phyloP scores from a whole-genome alignment of 23 tunicate genomes.

The Trididemnum nubilum region DNA sequence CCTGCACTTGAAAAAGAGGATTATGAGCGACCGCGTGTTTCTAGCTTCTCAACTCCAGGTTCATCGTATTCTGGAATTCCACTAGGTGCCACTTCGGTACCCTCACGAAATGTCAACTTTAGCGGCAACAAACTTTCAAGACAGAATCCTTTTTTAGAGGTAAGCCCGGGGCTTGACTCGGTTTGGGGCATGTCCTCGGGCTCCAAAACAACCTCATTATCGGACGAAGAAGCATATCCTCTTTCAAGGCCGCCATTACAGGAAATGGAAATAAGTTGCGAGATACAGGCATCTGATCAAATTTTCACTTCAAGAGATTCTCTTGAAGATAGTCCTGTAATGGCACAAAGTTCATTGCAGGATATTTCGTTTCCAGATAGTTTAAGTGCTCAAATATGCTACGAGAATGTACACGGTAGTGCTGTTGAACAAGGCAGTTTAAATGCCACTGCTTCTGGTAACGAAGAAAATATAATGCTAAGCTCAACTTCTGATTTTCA shows the following conservation, averaged over 20 bases:
- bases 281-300: too few relatives aligned
- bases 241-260: too few relatives aligned
- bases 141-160: slow-evolving; percentile 75
- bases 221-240: too few relatives aligned
- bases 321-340: too few relatives aligned
- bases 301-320: too few relatives aligned
- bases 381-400: too few relatives aligned
- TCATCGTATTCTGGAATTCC: not conserved
- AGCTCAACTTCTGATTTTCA: not conserved
- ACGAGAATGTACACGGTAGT: too few relatives aligned
- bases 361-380: too few relatives aligned
- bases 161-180: slow-evolving; percentile 67
- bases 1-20: slow-evolving; percentile 66
- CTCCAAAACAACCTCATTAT: slow-evolving; percentile 8
- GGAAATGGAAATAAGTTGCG: too few relatives aligned
- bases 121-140: slow-evolving; percentile 16
- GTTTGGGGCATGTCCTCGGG: slow-evolving; percentile 45
- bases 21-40: not conserved
- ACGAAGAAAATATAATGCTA: not conserved
- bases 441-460: not conserved
- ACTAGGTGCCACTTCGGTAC: not conserved
- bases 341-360: too few relatives aligned
- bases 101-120: not conserved
- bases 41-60: not conserved
- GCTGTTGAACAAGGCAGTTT: too few relatives aligned